A percentile compares a stretch with the other conserved stretches of the same genome.
Conservation (phyloP, 2,797 vertebrate genomes). For the Kryptopterus vitreolus region DNA sequence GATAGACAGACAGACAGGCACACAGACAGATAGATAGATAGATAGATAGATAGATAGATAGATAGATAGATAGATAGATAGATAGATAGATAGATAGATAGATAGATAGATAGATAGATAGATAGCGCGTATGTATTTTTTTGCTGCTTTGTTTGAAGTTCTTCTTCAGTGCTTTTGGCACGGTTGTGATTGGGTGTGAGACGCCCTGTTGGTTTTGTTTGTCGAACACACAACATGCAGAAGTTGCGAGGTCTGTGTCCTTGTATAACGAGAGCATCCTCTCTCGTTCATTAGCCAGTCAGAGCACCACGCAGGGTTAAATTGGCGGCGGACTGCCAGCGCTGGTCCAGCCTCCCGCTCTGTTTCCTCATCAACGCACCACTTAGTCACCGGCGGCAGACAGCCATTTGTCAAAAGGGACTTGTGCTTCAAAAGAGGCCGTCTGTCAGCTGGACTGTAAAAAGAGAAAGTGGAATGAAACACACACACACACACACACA, state of each 20-base stretch:
- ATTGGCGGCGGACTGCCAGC: slow-evolving; percentile 32
- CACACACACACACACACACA: too few relatives aligned
- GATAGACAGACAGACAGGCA: too few relatives aligned
- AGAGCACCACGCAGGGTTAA: slow-evolving; percentile 25
- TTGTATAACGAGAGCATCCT: not conserved
- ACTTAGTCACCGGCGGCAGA: slow-evolving; percentile 42
- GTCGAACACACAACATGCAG: not conserved
- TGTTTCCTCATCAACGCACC: slow-evolving; percentile 46
- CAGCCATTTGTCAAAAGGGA: slow-evolving; percentile 47
- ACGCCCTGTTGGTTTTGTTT: not conserved
- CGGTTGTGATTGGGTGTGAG: not conserved
- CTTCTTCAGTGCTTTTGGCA: too few relatives aligned
- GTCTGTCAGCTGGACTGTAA: slow-evolving; percentile 40
- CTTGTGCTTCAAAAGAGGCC: slow-evolving; percentile 47
- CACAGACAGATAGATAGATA: too few relatives aligned
- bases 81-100: too few relatives aligned
- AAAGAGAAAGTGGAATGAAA: slow-evolving; percentile 38
- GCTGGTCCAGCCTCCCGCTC: slow-evolving; percentile 6
- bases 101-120: too few relatives aligned
- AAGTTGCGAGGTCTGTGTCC: not conserved
- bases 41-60: too few relatives aligned
- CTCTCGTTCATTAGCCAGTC: slow-evolving; percentile 23
- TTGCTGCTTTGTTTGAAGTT: too few relatives aligned
- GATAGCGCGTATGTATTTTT: too few relatives aligned
- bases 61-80: too few relatives aligned